Conservation (phyloP, 2,888 invertebrate genomes). For the Pteria penguin region DNA sequence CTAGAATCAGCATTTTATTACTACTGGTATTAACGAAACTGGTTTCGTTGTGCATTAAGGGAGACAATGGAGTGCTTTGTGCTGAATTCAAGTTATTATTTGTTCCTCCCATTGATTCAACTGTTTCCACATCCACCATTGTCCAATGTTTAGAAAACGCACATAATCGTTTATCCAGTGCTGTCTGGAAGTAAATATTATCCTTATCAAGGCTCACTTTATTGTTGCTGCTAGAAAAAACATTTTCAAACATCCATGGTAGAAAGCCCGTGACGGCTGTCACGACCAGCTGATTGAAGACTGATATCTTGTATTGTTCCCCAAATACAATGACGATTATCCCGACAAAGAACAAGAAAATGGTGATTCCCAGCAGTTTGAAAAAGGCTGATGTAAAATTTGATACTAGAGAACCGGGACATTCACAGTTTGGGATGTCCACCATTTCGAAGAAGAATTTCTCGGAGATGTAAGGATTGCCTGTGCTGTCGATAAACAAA, state of each 20-base stretch:
- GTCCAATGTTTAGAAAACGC: too few species aligned
- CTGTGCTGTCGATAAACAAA: slow-evolving; percentile 48
- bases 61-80: too few species aligned
- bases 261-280: slow-evolving; percentile 58
- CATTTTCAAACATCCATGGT: slow-evolving; percentile 53
- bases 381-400: slow-evolving; percentile 45
- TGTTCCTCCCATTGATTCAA: too few species aligned
- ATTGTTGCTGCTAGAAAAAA: slow-evolving; percentile 54
- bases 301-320: slow-evolving; percentile 55
- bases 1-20: too few species aligned
- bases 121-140: too few species aligned
- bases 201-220: slow-evolving; percentile 64
- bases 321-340: slow-evolving; percentile 58
- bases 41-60: too few species aligned
- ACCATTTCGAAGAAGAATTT: slow-evolving; percentile 54
- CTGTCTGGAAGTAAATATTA: slow-evolving; percentile 58
- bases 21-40: too few species aligned
- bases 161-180: slow-evolving; percentile 42
- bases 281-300: slow-evolving; percentile 52
- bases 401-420: slow-evolving; percentile 50
- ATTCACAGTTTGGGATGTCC: slow-evolving; percentile 50
- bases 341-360: slow-evolving; percentile 56
- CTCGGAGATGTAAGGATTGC: slow-evolving; percentile 47
- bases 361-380: slow-evolving; percentile 44
- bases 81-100: too few species aligned